phyloP scores from a whole-genome alignment of 2,113 vertebrate species.

The Salminus brasiliensis region DNA sequence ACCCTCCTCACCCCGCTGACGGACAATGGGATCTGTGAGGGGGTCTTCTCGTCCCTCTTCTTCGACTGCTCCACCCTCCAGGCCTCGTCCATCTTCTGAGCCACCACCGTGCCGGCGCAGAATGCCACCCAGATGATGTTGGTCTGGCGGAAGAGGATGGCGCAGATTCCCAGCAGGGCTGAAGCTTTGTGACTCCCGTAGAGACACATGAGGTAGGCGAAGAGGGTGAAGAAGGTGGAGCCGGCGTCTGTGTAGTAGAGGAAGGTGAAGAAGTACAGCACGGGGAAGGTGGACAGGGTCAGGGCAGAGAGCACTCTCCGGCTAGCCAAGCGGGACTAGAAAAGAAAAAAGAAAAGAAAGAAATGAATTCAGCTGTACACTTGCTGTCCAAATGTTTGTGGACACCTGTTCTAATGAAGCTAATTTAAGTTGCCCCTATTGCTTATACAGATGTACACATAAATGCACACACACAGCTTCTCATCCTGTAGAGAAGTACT shows the following conservation, averaged over 20 bases:
- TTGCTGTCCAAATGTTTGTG: too few species aligned
- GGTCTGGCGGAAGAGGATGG: slow-evolving; percentile 93
- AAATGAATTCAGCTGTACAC: too few species aligned
- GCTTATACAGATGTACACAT: too few species aligned
- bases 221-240: slow-evolving; percentile 93
- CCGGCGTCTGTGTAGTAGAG: slow-evolving; percentile 96
- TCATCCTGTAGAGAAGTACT: too few species aligned
- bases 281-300: slow-evolving; percentile 88
- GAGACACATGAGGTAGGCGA: slow-evolving; percentile 94
- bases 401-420: too few species aligned
- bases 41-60: slow-evolving; percentile 84
- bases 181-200: slow-evolving; percentile 91
- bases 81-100: slow-evolving; percentile 83
- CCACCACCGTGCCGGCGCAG: slow-evolving; percentile 85
- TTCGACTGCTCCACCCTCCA: slow-evolving; percentile 85
- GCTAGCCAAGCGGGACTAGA: slow-evolving; percentile 78
- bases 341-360: slow-evolving; percentile 4
- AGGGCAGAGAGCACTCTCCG: slow-evolving; percentile 85
- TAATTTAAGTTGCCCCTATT: too few species aligned
- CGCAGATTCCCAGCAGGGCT: slow-evolving; percentile 86
- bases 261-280: slow-evolving; percentile 97
- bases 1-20: slow-evolving; percentile 73
- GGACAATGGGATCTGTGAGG: slow-evolving; percentile 69
- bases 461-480: too few species aligned
- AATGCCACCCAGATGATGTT: slow-evolving; percentile 94